Base-by-base conservation (phyloP, 2,888 invertebrate genomes). In the Himalopsyche anomala region DNA sequence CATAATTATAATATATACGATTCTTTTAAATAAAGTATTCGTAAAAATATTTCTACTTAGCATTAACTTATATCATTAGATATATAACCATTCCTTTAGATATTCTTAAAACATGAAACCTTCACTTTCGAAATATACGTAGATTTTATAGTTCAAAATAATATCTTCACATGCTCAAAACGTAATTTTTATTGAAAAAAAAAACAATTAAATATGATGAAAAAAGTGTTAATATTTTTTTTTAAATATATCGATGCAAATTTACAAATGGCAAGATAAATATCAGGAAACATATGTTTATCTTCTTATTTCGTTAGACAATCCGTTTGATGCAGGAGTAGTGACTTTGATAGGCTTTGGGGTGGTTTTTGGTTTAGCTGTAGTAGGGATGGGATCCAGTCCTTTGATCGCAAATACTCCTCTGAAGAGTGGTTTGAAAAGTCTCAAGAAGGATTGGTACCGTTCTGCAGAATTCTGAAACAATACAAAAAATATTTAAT, bases 391-490 rank as follows among this genome's bases (percentile, higher is more conserved):
- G 0, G 94, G 94, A 89, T 95, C 94, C 83, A 95, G 93, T 5
- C 96, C 96, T 90, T 96, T 96, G 89, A 96, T 95, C 89, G 95
- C 95, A 90, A 97, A 95, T 15, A 94, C 93, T n/a, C 95, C 95
- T 19, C 96, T 94, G 91, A 97, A 94, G 87, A 96, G 91, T 4
- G 97, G 96, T 89, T 96, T 95, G 92, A 97, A 96, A 74, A 96
- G 93, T 85, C 96, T 94, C 89, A 96, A 91, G 89, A 96, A 94
- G 40, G 94, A 93, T 90, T 96, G 95, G 90, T 96, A 95, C 86
- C 97, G 94, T 89, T 95, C 94, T 51, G 96, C 96, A 5, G 96
- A 95, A 91, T 96, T 96, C 97, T 97, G 93, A 38, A 95, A 95
- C 19, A 62, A 15, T 42, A 42, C 42, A 9, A 42, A 42, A 42